Percentiles rank a stretch among this genome's conserved stretches.
phyloP scores from a whole-genome alignment of 2,888 invertebrate genomes.

The Eudiplozoon nipponicum region DNA sequence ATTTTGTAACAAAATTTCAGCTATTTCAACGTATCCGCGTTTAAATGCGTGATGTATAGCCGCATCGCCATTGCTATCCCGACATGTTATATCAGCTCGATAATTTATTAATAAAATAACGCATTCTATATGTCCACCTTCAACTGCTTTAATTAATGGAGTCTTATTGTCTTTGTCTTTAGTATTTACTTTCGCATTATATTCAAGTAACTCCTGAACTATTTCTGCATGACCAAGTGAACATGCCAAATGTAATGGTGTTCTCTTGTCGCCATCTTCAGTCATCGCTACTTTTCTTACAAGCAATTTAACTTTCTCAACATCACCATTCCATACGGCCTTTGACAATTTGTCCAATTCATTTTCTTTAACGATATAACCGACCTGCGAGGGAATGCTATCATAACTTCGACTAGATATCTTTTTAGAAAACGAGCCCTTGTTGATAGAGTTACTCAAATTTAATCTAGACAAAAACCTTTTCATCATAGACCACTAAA shows the following conservation, averaged over 20 bases:
- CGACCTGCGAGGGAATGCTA: too few species aligned
- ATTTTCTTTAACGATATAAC: too few species aligned
- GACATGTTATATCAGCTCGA: constrained; percentile 1
- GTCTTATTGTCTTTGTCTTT: neutral
- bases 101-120: neutral
- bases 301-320: too few species aligned
- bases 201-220: constrained; percentile 2
- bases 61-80: constrained; percentile 6
- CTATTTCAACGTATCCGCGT: neutral
- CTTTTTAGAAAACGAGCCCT: too few species aligned
- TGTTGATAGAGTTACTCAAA: too few species aligned
- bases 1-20: neutral
- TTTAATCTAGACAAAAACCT: too few species aligned
- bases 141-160: constrained; percentile 3
- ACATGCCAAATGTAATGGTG: constrained; percentile 3
- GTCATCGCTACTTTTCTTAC: too few species aligned
- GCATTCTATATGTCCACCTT: neutral
- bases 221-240: constrained; percentile 1
- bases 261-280: too few species aligned
- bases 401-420: too few species aligned
- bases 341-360: too few species aligned
- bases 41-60: neutral
- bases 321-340: too few species aligned
- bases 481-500: too few species aligned
- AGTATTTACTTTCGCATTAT: neutral